phyloP scores from a whole-genome alignment of 64 coral and sea anemone genomes.

The Porites australiensis region DNA sequence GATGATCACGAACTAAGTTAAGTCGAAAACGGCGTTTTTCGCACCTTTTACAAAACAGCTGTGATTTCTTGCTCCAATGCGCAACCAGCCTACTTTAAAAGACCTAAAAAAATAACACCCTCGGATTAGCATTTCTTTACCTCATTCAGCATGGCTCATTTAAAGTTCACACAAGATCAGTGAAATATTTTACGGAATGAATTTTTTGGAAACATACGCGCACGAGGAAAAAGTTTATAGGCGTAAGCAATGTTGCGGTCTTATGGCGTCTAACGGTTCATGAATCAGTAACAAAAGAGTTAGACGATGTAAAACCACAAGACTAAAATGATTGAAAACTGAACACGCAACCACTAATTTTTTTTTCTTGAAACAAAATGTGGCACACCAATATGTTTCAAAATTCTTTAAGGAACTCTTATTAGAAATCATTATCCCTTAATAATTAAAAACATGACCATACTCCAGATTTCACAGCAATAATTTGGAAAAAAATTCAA shows the following conservation, averaged over 20 bases:
- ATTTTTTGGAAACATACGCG: background rate
- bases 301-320: conserved; percentile 41
- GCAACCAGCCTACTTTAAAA: background rate
- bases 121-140: background rate
- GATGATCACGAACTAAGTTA: background rate
- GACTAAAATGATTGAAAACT: background rate
- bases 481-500: too few species aligned
- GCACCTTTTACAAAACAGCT: background rate
- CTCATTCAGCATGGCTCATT: background rate
- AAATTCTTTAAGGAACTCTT: background rate
- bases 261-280: conserved; percentile 22
- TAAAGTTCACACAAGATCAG: background rate
- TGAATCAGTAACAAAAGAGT: conserved; percentile 31
- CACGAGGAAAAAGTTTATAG: background rate
- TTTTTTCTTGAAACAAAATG: background rate
- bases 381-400: background rate
- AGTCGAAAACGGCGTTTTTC: background rate
- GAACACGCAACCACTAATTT: background rate
- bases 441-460: too few species aligned
- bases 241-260: background rate
- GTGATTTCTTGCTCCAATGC: background rate
- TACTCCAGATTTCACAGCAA: too few species aligned
- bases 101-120: background rate
- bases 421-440: background rate
- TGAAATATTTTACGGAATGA: background rate